Conservation (phyloP, 2,797 vertebrate genomes). For the Oreortyx pictus region DNA sequence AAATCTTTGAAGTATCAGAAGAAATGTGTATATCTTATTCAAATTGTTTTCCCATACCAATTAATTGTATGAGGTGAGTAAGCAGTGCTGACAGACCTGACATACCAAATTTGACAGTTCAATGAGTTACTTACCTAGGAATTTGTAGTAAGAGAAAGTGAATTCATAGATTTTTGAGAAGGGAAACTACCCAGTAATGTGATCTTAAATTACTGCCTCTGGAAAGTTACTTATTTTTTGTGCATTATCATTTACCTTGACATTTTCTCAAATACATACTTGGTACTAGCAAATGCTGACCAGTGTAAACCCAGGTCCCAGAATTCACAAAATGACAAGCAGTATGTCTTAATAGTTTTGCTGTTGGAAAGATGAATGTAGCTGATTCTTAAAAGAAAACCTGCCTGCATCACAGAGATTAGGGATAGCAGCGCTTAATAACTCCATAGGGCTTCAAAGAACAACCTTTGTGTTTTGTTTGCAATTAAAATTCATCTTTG, state of each 20-base stretch:
- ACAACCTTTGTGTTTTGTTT: neutral
- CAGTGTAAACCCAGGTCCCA: neutral
- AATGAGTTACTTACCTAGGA: neutral
- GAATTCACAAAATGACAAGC: neutral
- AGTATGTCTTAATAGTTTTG: neutral
- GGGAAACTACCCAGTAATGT: neutral
- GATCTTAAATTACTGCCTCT: neutral
- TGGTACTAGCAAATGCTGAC: neutral
- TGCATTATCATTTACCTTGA: neutral
- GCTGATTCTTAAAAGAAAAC: neutral
- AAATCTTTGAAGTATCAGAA: neutral
- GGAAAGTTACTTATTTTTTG: neutral
- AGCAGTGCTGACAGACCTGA: neutral
- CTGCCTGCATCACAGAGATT: neutral
- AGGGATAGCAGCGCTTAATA: neutral
- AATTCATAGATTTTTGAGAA: neutral
- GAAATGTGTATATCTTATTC: neutral
- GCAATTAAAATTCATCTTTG: slow-evolving; percentile 18
- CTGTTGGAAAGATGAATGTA: neutral
- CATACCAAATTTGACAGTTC: neutral
- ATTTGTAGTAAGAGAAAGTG: neutral
- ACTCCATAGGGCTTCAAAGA: neutral
- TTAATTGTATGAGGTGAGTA: neutral
- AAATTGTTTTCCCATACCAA: neutral
- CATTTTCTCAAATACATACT: neutral